A percentile compares a stretch with the other conserved stretches of the same genome.
Conservation (phyloP, 2,113 vertebrate genomes). For the Semnornis frantzii region DNA sequence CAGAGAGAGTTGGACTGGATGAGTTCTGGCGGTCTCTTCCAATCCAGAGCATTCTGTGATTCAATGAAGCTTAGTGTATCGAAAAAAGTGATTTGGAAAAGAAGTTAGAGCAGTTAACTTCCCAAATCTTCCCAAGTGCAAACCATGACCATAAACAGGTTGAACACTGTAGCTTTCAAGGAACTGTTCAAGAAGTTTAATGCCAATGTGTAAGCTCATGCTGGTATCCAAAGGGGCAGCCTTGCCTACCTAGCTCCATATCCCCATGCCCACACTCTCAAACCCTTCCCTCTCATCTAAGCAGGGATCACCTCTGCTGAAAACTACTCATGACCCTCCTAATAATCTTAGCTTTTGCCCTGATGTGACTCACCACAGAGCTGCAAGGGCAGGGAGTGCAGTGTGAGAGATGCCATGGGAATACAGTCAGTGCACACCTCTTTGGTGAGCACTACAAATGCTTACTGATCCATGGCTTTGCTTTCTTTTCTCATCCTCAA, state of each 20-base stretch:
- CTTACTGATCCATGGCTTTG: fast-evolving
- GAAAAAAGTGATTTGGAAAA: neutral
- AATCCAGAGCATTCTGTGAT: neutral
- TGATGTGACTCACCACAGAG: neutral
- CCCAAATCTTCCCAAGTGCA: neutral
- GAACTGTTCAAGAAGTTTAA: fast-evolving
- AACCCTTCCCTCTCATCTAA: neutral
- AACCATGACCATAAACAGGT: neutral
- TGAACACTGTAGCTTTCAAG: neutral
- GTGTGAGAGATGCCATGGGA: neutral
- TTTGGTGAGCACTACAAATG: neutral
- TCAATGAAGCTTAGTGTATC: too few species aligned
- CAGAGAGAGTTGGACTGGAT: too few species aligned
- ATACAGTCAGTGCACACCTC: too few species aligned
- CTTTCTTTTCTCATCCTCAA: neutral
- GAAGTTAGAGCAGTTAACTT: neutral
- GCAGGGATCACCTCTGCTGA: neutral
- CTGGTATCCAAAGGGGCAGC: neutral
- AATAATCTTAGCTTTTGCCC: neutral
- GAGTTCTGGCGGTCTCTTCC: too few species aligned
- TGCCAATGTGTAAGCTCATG: fast-evolving
- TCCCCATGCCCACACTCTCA: neutral
- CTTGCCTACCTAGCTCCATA: neutral
- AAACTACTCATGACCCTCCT: neutral
- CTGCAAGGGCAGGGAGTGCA: neutral